Evolutionary conservation across 2,113 vertebrate genomes (phyloP).

Genomic region (Gracilinanus agilis): DNA sequence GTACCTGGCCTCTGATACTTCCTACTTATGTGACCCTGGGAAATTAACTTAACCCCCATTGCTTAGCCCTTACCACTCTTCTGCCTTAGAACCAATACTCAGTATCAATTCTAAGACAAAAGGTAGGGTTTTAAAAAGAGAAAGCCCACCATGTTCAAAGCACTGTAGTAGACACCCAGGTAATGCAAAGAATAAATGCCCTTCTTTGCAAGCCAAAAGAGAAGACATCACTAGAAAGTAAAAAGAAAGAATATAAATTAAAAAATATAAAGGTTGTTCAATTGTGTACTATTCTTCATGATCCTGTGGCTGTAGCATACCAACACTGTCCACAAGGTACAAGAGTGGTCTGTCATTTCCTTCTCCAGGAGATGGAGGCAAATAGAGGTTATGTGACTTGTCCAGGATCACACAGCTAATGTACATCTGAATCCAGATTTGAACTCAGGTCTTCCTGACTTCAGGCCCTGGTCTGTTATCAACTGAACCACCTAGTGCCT

Average conservation of each 20-base stretch:
- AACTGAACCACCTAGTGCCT: neutral
- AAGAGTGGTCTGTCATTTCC: neutral
- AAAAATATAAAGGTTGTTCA: neutral
- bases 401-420: neutral
- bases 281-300: neutral
- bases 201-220: neutral
- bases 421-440: neutral
- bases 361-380: neutral
- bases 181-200: neutral
- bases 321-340: neutral
- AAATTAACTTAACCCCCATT: too few relatives aligned
- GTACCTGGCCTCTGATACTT: too few relatives aligned
- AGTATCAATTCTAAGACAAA: too few relatives aligned
- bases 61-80: too few relatives aligned
- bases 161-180: neutral
- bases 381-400: neutral
- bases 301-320: neutral
- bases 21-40: too few relatives aligned
- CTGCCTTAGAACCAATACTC: too few relatives aligned
- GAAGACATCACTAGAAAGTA: neutral
- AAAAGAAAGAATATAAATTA: neutral
- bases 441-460: neutral
- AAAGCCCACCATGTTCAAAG: neutral
- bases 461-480: neutral
- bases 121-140: too few relatives aligned